Base-by-base conservation (phyloP, 2,888 invertebrate genomes). In the Drosophila flavopinicola region DNA sequence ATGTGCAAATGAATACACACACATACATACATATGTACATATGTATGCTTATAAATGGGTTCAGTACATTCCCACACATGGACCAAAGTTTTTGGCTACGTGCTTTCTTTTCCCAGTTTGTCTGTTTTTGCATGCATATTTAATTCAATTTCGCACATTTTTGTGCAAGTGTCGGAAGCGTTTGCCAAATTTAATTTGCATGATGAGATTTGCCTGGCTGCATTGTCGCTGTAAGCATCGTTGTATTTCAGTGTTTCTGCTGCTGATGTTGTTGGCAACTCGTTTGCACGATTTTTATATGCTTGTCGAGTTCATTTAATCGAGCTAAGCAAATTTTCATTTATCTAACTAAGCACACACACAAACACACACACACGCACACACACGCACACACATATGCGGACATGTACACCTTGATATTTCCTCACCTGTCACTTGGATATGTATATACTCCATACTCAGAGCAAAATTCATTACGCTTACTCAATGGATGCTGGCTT, bases 71-170 rank as follows among this genome's bases (percentile, higher is more conserved):
- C 39, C 33, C 29, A 60, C 45, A 54, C 60, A 56, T 30, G 51
- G 41, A 48, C 35, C 37, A 35, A 68, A 76, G 39, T 57, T 80
- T 66, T 68, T 58, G 56, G 47, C 65, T 73, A 77, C 78, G 75
- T 77, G 75, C 57, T 49, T 67, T 49, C 52, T 52, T 51, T 20
- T 39, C 13, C n/a, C 29, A 27, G 37, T 57, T 53, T 35, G 33
- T 54, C 51, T 65, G 58, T 69, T 80, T 66, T 70, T 76, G 68
- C 67, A 67, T 85, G 80, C 84, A 85, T 82, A 84, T 85, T 84
- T 83, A 85, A 82, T 82, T 83, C 80, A 82, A 85, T 82, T 83
- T 79, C 71, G 80, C 82, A 84, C 83, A 78, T 78, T 83, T 83
- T 75, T 80, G 76, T 68, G 69, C 64, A 78, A 66, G 85, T 78